These are phyloP conservation scores for Porites rus DNA, from an alignment of 92 coral and sea anemone genomes.

Conservation along the genomic window DNA sequence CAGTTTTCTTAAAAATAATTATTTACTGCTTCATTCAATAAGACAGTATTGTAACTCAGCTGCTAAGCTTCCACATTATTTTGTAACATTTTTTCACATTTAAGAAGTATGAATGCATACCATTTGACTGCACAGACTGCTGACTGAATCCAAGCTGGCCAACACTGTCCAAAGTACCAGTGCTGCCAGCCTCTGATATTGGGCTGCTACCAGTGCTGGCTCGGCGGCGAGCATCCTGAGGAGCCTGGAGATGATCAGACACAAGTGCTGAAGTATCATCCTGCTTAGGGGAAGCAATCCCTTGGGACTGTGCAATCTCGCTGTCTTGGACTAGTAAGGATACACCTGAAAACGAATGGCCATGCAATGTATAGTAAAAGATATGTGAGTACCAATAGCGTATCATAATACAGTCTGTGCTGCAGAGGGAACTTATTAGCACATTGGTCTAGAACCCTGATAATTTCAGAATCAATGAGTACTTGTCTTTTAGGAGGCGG, in stretches of 20 bases:
- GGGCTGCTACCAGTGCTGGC: constrained; percentile 83
- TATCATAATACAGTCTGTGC: too few species aligned
- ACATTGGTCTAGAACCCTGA: too few species aligned
- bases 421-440: too few species aligned
- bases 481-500: too few species aligned
- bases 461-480: too few species aligned
- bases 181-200: constrained; percentile 70
- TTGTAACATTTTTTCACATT: not conserved
- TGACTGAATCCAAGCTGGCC: constrained; percentile 52
- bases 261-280: constrained; percentile 24
- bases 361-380: not conserved
- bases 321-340: constrained; percentile 89
- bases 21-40: too few species aligned
- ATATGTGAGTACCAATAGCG: not conserved
- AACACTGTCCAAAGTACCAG: constrained; percentile 35
- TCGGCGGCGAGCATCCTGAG: constrained; percentile 55
- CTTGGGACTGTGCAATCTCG: constrained; percentile 79
- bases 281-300: constrained; percentile 50
- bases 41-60: too few species aligned
- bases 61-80: too few species aligned
- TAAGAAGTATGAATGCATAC: constrained; percentile 23
- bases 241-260: constrained; percentile 26
- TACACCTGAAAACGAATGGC: constrained; percentile 59
- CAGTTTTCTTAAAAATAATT: too few species aligned
- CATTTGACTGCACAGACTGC: constrained; percentile 71